Evolutionary conservation across 2,888 invertebrate genomes (phyloP), one percentile per base, ranked within the genome.

Genomic region (Proisotoma minuta): DNA sequence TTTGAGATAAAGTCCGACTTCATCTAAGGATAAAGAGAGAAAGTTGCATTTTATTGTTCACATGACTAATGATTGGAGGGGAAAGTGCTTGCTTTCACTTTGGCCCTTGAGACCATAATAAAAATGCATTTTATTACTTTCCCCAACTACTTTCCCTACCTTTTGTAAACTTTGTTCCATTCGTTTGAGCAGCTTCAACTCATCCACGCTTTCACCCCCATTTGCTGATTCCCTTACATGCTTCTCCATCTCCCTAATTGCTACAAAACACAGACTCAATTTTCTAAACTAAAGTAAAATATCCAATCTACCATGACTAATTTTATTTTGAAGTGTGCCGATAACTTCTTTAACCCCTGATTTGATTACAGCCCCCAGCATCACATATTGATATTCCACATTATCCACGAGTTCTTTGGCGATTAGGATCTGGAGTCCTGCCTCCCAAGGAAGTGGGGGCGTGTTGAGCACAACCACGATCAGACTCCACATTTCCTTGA

Each of bases 341-440:
- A 70, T 64, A 47, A 72, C 60, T 58, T 72, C 72, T 24, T 70
- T 70, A 10, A 65, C 62, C 23, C 68, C 72, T 4, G 65, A 43
- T n/a, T 62, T 59, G 1, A 68, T 50, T 0, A 70, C 68, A 18
- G 70, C 66, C 8, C 65, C 68, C 1, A 72, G 12, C 56, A 72
- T 64, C 28, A 56, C 48, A 47, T 72, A 72, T 18, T 67, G 60
- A 23, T 65, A 57, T 29, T 62, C 62, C 3, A 72, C 12, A 18
- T 56, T 26, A 26, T 47, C 28, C 20, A 72, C 27, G 5, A 53
- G 28, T 29, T 72, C 70, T 15, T 57, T 10, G 8, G 61, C 18
- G 10, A 70, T 15, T 12, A 15, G 15, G 12, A 22, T 18, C 12
- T 57, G 29, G 4, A 28, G 27, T 5, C 40, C 22, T 8, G 23